Percentiles rank a stretch among this genome's conserved stretches.
Evolutionary conservation across 2,888 invertebrate genomes (phyloP).

Genomic region (Protophormia terraenovae): DNA sequence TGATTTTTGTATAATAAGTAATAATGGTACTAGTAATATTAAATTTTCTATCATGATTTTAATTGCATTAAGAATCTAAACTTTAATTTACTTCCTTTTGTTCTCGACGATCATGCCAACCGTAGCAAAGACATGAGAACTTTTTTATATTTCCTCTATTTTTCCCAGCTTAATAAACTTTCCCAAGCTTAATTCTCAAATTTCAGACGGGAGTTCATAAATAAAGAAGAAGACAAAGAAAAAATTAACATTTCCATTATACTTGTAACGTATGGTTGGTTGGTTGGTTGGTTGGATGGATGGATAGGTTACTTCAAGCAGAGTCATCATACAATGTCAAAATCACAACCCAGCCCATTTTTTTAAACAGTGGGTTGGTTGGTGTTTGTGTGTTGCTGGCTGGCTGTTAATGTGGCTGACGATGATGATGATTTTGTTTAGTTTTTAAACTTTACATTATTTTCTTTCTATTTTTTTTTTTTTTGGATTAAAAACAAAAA

Average conservation of each 20-base stretch:
- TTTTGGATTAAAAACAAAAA: conserved; percentile 3
- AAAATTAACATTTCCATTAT: not conserved
- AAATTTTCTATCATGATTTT: conserved; percentile 37
- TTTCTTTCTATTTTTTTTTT: not conserved
- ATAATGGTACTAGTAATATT: conserved; percentile 1
- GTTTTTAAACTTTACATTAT: conserved; percentile 18
- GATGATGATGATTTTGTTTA: conserved; percentile 29
- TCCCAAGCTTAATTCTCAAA: conserved; percentile 38
- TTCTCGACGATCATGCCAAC: conserved; percentile 45
- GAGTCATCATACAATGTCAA: conserved; percentile 43
- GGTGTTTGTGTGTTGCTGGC: conserved; percentile 6
- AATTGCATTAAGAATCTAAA: conserved; percentile 48
- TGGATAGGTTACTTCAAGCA: conserved; percentile 36
- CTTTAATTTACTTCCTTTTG: conserved; percentile 62
- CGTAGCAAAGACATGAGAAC: conserved; percentile 48
- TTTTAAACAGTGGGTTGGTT: conserved; percentile 27
- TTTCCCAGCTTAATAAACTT: conserved; percentile 55
- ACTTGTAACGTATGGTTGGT: not conserved
- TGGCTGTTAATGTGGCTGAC: not conserved
- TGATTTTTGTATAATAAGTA: conserved; percentile 42
- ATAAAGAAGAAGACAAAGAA: not conserved
- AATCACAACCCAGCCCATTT: conserved; percentile 40
- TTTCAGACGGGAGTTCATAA: conserved; percentile 44
- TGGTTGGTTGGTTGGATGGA: not conserved
- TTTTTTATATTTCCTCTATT: conserved; percentile 23